Conservation (phyloP, 1,140 invertebrate genomes). For the Holotrichia oblita region DNA sequence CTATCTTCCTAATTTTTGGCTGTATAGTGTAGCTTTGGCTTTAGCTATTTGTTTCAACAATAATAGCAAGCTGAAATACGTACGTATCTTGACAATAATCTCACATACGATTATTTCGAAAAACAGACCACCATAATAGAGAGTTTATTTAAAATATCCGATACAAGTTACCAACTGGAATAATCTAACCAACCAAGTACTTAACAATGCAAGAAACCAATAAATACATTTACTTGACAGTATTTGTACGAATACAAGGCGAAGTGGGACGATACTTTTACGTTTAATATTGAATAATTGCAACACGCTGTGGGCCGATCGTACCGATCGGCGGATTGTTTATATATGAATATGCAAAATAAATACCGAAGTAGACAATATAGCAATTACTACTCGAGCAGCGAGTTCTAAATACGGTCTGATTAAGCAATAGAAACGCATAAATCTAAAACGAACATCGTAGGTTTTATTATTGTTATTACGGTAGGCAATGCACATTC, state of each 20-base stretch:
- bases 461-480: conserved; percentile 28
- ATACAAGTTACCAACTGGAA: no score
- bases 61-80: no score
- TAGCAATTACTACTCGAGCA: conserved; percentile 14
- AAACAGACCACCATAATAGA: no score
- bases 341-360: conserved; percentile 37
- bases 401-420: conserved; percentile 30
- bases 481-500: conserved; percentile 5
- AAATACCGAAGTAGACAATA: conserved; percentile 31
- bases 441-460: conserved; percentile 35
- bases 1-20: no score
- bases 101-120: no score
- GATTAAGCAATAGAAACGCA: conserved; percentile 24
- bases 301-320: conserved; percentile 9
- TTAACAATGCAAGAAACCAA: not conserved
- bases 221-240: conserved; percentile 1
- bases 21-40: no score
- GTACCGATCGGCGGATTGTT: conserved; percentile 7
- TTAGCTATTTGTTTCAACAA: no score
- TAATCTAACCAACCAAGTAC: not conserved
- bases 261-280: conserved; percentile 19
- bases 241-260: not conserved
- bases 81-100: no score
- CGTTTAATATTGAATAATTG: conserved; percentile 24
- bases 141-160: no score